A percentile compares a stretch with the other conserved stretches of the same genome.
These are phyloP conservation scores for Callopanchax toddi DNA, from an alignment of 2,113 vertebrate species.

Conservation along the genomic window DNA sequence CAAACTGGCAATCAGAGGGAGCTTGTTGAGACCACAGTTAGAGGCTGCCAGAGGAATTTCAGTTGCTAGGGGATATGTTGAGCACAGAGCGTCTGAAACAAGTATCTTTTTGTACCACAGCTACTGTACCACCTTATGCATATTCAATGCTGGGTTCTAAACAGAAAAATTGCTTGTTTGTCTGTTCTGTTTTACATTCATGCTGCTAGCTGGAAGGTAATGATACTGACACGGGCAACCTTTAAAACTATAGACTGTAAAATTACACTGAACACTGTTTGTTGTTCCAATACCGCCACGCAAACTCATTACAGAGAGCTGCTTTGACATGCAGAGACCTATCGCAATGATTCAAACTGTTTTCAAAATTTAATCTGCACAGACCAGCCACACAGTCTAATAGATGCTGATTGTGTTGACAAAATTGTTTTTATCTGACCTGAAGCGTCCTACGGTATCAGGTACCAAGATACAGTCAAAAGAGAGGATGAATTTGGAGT, in stretches of 20 bases:
- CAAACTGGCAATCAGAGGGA: conserved; percentile 62
- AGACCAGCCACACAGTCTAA: neutral
- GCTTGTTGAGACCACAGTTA: conserved; percentile 60
- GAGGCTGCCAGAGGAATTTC: conserved; percentile 51
- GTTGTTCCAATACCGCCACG: neutral
- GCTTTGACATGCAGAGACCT: neutral
- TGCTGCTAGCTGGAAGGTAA: conserved; percentile 10
- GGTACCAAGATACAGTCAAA: no score
- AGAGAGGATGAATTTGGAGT: no score
- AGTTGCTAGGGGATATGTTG: conserved; percentile 58
- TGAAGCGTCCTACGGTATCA: neutral
- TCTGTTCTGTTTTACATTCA: conserved; percentile 11
- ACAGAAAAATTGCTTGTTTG: conserved; percentile 28
- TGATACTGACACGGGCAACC: conserved; percentile 7
- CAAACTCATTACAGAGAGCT: neutral
- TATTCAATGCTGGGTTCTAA: conserved; percentile 44
- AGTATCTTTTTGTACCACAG: conserved; percentile 51
- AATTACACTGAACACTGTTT: conserved; percentile 2
- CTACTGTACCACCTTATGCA: conserved; percentile 40
- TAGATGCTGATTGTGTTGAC: neutral
- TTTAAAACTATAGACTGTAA: conserved; percentile 3
- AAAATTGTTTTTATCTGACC: neutral
- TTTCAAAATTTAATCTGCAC: neutral
- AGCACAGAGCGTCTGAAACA: conserved; percentile 43
- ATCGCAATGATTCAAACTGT: neutral